Base-by-base conservation (phyloP, 1,140 invertebrate genomes). In the Antheraea mylitta region DNA sequence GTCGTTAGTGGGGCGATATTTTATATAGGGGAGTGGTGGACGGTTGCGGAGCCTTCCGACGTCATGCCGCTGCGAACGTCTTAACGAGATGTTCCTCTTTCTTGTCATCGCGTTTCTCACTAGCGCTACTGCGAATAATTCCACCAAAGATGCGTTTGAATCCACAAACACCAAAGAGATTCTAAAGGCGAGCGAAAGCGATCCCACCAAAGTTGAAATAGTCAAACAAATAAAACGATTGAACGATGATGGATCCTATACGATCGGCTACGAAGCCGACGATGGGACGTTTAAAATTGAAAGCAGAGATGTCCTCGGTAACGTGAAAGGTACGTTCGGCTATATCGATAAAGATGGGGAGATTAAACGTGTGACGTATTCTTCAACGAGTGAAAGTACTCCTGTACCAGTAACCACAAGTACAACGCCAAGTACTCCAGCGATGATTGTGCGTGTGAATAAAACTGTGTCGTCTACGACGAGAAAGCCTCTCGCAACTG, bases 201-300 rank as follows among this genome's bases (percentile, higher is more conserved):
- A 94, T 72, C 90, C 90, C 18, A 88, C 92, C 16, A 94, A 94
- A 82, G 84, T 94, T 59, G 94, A 94, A 83, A 94, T 94, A 63
- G 93, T 94, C 3, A 97, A 97, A 81, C 96, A 97, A 85, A 96
- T 97, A 73, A 95, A 96, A 70, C 94, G 95, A 85, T 92, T 97
- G 0, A 97, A 97, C 79, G 95, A 96, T 53, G 97, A 98, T 86
- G 96, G 96, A 19, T 96, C 96, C 0, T 97, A 97, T 78, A 97
- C 96, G 0, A 97, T 96, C 71, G 97, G 96, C 0, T 97, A 96
- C 78, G 97, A 97, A 90, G 96, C 96, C 4, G 96, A 95, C 63
- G 96, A 97, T 86, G 96, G 96, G 18, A 96, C 96, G 0, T 96
- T 96, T 85, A 97, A 97, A 90, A 96, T 97, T 68, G 97, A 97